Evolutionary conservation across 2,888 invertebrate genomes (phyloP).

Genomic region (Melanchra persicariae): DNA sequence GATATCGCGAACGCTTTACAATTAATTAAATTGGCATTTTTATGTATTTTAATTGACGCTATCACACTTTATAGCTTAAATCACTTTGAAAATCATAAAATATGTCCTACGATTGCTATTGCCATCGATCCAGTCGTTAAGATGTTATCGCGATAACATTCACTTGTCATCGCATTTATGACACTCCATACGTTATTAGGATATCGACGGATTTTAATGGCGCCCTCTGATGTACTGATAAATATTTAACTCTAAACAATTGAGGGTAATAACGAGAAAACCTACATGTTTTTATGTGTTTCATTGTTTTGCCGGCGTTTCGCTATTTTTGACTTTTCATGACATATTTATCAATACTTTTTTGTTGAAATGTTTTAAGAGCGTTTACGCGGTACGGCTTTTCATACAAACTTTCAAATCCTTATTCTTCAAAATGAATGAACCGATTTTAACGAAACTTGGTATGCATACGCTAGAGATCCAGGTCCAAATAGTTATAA

Average conservation of each 20-base stretch:
- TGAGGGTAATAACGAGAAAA: background rate
- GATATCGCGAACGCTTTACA: too few relatives aligned
- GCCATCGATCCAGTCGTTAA: slow-evolving; percentile 53
- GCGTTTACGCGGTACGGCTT: too few relatives aligned
- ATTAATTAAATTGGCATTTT: too few relatives aligned
- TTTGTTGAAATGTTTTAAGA: too few relatives aligned
- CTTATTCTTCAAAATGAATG: too few relatives aligned
- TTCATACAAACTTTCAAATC: too few relatives aligned
- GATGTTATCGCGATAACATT: slow-evolving; percentile 54
- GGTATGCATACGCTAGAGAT: too few relatives aligned
- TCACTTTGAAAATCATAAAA: slow-evolving; percentile 1
- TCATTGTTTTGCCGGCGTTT: background rate
- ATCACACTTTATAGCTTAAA: background rate
- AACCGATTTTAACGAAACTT: too few relatives aligned
- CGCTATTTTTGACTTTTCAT: background rate
- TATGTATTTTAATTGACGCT: background rate
- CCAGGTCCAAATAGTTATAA: too few relatives aligned
- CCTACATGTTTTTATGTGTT: background rate
- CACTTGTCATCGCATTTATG: slow-evolving; percentile 53
- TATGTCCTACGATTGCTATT: slow-evolving; percentile 5
- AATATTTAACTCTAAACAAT: slow-evolving; percentile 7
- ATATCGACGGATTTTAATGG: slow-evolving; percentile 41
- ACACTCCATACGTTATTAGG: slow-evolving; percentile 54
- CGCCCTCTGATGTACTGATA: background rate
- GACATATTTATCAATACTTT: too few relatives aligned